Evolutionary conservation across 1,140 invertebrate species (phyloP).

Genomic region (Drosophila obscura): DNA sequence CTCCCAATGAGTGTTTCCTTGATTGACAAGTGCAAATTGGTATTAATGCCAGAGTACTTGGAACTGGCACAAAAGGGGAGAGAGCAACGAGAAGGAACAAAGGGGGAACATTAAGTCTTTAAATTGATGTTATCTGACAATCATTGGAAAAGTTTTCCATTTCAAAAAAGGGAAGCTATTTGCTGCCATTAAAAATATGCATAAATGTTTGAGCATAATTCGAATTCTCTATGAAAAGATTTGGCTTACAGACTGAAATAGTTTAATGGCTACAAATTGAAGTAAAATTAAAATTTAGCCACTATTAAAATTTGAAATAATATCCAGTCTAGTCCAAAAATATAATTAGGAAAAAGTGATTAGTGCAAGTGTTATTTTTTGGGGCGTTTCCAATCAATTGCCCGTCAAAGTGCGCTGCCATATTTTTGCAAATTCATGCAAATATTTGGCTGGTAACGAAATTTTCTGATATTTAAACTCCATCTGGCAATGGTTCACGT

Average conservation of each 20-base stretch:
- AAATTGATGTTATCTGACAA: slow-evolving; percentile 3
- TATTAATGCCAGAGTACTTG: slow-evolving; percentile 41
- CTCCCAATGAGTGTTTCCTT: slow-evolving; percentile 8
- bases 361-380: too few relatives aligned
- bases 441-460: slow-evolving; percentile 1
- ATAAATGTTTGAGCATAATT: too few relatives aligned
- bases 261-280: too few relatives aligned
- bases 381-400: neutral
- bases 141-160: slow-evolving; percentile 3
- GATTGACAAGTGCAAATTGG: slow-evolving; percentile 53
- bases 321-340: too few relatives aligned
- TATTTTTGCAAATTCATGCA: neutral
- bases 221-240: too few relatives aligned
- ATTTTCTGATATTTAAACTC: slow-evolving; percentile 38
- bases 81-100: neutral
- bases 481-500: slow-evolving; percentile 73
- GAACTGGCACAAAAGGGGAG: slow-evolving; percentile 18
- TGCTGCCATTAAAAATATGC: neutral
- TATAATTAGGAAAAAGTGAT: too few relatives aligned
- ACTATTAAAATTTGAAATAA: too few relatives aligned
- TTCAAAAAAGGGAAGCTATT: neutral
- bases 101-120: neutral
- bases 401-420: neutral
- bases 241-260: too few relatives aligned
- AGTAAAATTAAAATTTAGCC: too few relatives aligned